Conservation (phyloP, 2,888 invertebrate genomes). For the Calameuta pallipes region DNA sequence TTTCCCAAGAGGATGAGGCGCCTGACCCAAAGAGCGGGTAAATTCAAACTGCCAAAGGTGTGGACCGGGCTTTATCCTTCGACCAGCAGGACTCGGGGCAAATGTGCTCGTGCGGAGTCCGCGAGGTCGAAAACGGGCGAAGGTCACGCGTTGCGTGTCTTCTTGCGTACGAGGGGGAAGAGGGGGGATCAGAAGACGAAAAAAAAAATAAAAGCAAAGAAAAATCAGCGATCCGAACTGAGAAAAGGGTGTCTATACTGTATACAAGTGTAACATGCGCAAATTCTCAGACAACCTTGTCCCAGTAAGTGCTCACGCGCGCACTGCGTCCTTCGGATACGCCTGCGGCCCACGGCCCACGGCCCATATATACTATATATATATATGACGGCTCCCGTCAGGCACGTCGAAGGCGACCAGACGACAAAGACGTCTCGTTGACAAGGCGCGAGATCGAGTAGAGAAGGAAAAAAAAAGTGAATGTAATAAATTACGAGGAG, state of each 20-base stretch:
- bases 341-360: conserved; percentile 12
- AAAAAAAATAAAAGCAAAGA: background rate
- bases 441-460: background rate
- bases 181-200: background rate
- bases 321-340: conserved; percentile 16
- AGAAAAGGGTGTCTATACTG: background rate
- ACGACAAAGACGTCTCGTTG: background rate
- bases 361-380: too few species aligned
- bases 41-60: too few species aligned
- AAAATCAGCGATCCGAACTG: background rate
- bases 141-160: too few species aligned
- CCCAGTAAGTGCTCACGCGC: conserved; percentile 13
- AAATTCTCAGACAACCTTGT: conserved; percentile 20
- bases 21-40: too few species aligned
- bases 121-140: too few species aligned
- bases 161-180: too few species aligned
- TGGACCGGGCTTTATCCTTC: too few species aligned
- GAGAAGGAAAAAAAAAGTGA: background rate
- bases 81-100: too few species aligned
- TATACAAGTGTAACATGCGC: conserved; percentile 9
- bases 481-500: background rate
- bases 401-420: background rate
- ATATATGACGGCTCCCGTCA: too few species aligned
- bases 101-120: too few species aligned
- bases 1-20: too few species aligned